These are phyloP conservation scores for Ctenomys sociabilis DNA, from an alignment of 2,113 vertebrate genomes.

Conservation along the genomic window DNA sequence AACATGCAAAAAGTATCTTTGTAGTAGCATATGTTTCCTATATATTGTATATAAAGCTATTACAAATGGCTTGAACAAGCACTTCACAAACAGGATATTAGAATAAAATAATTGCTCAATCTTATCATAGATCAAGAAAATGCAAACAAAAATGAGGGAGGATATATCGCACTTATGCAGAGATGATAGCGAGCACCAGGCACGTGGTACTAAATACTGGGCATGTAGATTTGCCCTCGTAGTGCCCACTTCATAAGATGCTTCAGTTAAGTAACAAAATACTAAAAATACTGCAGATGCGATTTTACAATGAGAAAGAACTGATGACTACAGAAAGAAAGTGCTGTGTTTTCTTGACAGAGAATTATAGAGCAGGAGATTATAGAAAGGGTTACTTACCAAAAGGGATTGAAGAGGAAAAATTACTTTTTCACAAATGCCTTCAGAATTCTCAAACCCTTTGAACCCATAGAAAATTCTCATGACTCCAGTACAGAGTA, in stretches of 20 bases:
- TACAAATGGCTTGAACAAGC: background rate
- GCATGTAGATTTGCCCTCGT: background rate
- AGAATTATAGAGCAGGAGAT: background rate
- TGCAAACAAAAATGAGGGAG: background rate
- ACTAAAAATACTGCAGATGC: background rate
- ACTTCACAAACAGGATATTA: background rate
- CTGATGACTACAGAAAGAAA: background rate
- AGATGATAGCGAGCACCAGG: background rate
- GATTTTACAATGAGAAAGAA: background rate
- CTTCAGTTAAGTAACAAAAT: background rate
- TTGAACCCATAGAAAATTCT: conserved; percentile 10
- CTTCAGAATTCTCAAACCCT: conserved; percentile 15
- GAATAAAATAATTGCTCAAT: background rate
- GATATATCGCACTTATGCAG: background rate
- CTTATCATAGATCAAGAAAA: background rate
- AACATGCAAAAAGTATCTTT: background rate
- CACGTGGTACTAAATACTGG: background rate
- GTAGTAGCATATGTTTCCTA: background rate
- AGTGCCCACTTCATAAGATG: background rate
- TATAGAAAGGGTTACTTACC: background rate
- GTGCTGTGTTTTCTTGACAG: background rate
- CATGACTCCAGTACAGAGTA: background rate
- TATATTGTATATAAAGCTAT: background rate
- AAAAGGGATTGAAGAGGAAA: background rate
- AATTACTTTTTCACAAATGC: background rate